These are phyloP conservation scores for Drosophila ercepeae DNA, from an alignment of 1,140 invertebrate genomes.

Conservation along the genomic window DNA sequence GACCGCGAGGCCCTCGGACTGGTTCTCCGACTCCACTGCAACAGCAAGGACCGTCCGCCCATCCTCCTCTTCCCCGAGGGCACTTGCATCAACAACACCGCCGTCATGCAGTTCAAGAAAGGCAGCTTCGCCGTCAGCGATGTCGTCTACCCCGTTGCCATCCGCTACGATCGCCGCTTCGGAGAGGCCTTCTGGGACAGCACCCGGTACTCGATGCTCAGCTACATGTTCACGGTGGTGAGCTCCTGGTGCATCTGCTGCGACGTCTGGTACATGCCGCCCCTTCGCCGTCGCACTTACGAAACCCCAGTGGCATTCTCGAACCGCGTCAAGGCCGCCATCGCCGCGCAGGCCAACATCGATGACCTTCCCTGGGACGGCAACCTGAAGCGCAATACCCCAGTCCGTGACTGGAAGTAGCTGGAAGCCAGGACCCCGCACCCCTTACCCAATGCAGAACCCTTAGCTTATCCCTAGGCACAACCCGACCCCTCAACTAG, in stretches of 20 bases:
- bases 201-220: conserved; percentile 53
- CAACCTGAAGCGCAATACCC: conserved; percentile 54
- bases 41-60: conserved; percentile 20
- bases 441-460: background rate
- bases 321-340: conserved; percentile 50
- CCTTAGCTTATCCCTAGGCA: too few relatives aligned
- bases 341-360: conserved; percentile 49
- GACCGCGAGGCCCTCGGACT: conserved; percentile 37
- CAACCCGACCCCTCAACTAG: too few relatives aligned
- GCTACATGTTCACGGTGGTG: conserved; percentile 53
- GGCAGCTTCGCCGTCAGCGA: conserved; percentile 61
- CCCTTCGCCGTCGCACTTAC: background rate
- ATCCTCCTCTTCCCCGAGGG: conserved; percentile 63
- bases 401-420: conserved; percentile 53
- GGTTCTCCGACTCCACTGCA: conserved; percentile 37
- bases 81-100: conserved; percentile 68
- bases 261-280: conserved; percentile 58
- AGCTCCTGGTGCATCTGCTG: conserved; percentile 59
- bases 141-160: conserved; percentile 52
- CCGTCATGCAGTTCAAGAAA: conserved; percentile 68
- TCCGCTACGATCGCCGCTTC: conserved; percentile 53
- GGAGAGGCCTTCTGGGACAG: conserved; percentile 67
- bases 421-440: background rate
- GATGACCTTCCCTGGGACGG: conserved; percentile 60
- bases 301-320: conserved; percentile 49